Evolutionary conservation across 2,888 invertebrate genomes (phyloP).

Genomic region (Spodoptera picta): DNA sequence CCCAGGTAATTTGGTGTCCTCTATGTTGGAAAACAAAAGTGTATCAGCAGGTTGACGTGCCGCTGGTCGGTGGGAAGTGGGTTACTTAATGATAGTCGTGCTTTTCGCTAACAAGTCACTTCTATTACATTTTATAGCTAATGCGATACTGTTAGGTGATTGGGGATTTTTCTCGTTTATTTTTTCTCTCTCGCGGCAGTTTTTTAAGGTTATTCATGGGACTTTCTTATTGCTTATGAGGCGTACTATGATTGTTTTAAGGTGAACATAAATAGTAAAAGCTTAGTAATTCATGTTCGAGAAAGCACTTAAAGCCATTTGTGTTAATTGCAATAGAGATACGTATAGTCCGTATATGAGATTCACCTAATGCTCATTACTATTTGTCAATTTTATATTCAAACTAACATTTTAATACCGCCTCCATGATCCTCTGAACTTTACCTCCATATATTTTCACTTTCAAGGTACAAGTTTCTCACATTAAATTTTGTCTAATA

Average conservation of each 20-base stretch:
- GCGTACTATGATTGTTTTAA: no score
- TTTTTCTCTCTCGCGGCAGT: no score
- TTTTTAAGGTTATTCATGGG: no score
- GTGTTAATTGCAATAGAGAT: no score
- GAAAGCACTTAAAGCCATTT: no score
- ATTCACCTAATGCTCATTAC: no score
- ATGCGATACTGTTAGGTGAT: constrained; percentile 28
- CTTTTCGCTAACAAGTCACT: constrained; percentile 42
- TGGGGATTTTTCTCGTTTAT: no score
- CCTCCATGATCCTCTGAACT: neutral
- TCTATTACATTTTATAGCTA: constrained; percentile 40
- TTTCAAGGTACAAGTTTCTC: constrained; percentile 38
- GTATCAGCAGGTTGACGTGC: constrained; percentile 50
- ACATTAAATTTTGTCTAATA: constrained; percentile 40
- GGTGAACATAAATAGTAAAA: no score
- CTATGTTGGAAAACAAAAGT: constrained; percentile 48
- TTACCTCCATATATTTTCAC: constrained; percentile 36
- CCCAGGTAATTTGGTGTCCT: constrained; percentile 23
- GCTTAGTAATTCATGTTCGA: no score
- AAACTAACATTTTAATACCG: neutral
- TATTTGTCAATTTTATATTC: neutral
- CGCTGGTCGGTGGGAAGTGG: constrained; percentile 45
- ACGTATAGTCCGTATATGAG: no score
- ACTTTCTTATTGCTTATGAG: no score
- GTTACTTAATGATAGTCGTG: constrained; percentile 48